These are phyloP conservation scores for Furnarius figulus DNA, from an alignment of 2,113 vertebrate species.

Conservation along the genomic window DNA sequence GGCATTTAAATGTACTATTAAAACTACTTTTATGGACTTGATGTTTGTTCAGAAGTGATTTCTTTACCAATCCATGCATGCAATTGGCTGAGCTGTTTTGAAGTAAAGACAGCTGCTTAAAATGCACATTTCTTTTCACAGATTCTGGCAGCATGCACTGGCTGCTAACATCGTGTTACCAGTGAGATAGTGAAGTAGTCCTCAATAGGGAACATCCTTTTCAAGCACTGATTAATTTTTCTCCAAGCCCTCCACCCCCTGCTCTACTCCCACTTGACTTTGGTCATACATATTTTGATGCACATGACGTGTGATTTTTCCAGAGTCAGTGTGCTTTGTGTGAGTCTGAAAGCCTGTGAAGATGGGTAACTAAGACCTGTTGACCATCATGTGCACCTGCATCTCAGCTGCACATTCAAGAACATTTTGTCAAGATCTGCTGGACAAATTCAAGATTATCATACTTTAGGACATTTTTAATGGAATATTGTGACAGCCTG, in stretches of 20 bases:
- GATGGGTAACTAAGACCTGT: background rate
- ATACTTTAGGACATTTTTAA: background rate
- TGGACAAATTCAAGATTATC: background rate
- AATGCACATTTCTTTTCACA: background rate
- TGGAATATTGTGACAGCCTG: background rate
- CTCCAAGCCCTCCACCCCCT: background rate
- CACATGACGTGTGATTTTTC: background rate
- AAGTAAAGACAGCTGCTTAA: background rate
- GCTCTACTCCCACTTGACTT: background rate
- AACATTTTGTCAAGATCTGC: slow-evolving; percentile 2
- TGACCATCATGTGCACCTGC: background rate
- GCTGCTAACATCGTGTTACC: background rate
- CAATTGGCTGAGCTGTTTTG: background rate
- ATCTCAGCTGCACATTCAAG: background rate
- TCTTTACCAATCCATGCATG: background rate
- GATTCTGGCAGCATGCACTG: background rate
- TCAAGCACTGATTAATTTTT: background rate
- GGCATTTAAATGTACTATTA: background rate
- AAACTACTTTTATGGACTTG: background rate
- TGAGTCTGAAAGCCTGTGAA: slow-evolving; percentile 29
- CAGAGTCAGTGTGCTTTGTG: background rate
- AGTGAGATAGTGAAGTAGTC: background rate
- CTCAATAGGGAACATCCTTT: background rate
- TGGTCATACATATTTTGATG: background rate
- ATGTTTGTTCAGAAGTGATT: background rate